These are phyloP conservation scores for Sciaenops ocellatus DNA, from an alignment of 2,797 vertebrate species.

Conservation along the genomic window DNA sequence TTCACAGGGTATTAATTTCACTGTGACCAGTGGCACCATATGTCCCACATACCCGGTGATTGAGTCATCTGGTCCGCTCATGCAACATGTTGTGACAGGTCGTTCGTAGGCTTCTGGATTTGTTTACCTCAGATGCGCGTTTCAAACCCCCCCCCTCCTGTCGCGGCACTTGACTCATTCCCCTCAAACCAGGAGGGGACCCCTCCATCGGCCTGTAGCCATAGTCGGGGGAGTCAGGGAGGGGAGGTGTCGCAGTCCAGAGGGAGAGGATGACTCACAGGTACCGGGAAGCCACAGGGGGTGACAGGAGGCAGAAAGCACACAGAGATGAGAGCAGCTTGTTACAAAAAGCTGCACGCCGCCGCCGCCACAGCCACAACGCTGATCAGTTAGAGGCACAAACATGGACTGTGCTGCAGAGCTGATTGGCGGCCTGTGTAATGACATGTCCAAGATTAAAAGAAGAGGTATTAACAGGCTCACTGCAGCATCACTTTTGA, in stretches of 20 bases:
- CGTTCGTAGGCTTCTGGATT: conserved; percentile 54
- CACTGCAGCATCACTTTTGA: conserved; percentile 54
- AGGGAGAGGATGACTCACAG: conserved; percentile 70
- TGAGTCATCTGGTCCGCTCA: conserved; percentile 69
- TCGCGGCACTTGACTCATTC: conserved; percentile 70
- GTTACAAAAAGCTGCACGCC: conserved; percentile 40
- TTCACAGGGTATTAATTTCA: conserved; percentile 65
- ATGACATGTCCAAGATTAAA: conserved; percentile 55
- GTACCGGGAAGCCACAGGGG: conserved; percentile 47
- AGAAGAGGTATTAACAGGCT: conserved; percentile 61
- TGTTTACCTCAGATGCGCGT: conserved; percentile 69
- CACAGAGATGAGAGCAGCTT: conserved; percentile 45
- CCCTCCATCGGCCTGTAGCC: conserved; percentile 41
- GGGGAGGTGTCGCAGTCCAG: conserved; percentile 40
- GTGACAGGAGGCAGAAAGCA: conserved; percentile 37
- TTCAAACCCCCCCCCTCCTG: conserved; percentile 54
- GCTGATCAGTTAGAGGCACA: conserved; percentile 37
- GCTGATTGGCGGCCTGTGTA: conserved; percentile 40
- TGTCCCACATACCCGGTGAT: conserved; percentile 71
- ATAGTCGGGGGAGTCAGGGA: neutral
- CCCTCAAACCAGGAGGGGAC: conserved; percentile 48
- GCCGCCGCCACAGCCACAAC: neutral
- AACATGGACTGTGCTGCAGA: conserved; percentile 24
- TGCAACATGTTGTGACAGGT: conserved; percentile 79
- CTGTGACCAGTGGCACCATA: conserved; percentile 71